Evolutionary conservation across 2,888 invertebrate genomes (phyloP), one percentile per base, ranked within the genome.

Genomic region (Arctia plantaginis): DNA sequence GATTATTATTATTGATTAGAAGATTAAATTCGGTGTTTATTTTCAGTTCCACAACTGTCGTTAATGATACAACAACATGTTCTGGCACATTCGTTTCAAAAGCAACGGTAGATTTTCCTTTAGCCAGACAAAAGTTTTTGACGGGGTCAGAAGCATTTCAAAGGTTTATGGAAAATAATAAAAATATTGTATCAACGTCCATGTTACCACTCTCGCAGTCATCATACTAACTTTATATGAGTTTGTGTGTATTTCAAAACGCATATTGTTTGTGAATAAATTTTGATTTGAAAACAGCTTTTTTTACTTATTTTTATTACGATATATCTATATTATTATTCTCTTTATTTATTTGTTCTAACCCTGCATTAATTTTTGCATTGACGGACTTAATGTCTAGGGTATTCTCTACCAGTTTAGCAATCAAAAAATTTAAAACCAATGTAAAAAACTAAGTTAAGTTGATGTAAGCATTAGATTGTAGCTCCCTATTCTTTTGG

Each of bases 91-190:
- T 33, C 35, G 44, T 51, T 51, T n/a, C 69, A 15, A 69, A 51
- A 55, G 35, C n/a, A 47, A 39, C 30, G 47, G 39, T 65, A 20
- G 75, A 76, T n/a, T 82, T 79, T 75, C 82, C 82, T 7, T 66
- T 81, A 69, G 77, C 87, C 68, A 89, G 82, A 55, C 86, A 88
- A 66, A 89, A 87, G 41, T 92, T 95, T 78, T 80, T 95, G 55
- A 92, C 95, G 1, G 91, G 90, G 2, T 95, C 95, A 13, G 86
- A 89, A 81, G 92, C 90, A 18, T 95, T 95, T 78, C 90, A 92
- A 83, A 88, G 86, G 35, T 94, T 95, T 83, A 83, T 94, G 79
- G 83, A 87, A 79, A 87, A 84, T 72, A 92, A 90, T 78, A 88
- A 84, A 69, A 86, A 87, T 76, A 73, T 89, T 62, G 75, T 89